Percentiles rank a stretch among this genome's conserved stretches.
These are phyloP conservation scores for Thalassophryne amazonica DNA, from an alignment of 2,797 vertebrate genomes.

Conservation along the genomic window DNA sequence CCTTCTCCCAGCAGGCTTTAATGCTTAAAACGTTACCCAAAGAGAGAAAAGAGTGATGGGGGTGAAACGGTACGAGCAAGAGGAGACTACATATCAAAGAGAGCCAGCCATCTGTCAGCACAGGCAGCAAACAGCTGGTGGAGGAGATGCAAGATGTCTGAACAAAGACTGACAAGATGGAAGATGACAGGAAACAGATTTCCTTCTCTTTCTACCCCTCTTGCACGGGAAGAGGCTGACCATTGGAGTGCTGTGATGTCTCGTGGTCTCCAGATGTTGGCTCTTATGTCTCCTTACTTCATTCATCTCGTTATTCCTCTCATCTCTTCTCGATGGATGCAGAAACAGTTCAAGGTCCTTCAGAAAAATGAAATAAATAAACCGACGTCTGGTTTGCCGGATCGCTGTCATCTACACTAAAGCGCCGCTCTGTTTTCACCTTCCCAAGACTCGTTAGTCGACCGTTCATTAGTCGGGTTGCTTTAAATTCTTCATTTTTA, in stretches of 20 bases:
- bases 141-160: slow-evolving; percentile 90
- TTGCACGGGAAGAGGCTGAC: slow-evolving; percentile 81
- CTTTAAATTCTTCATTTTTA: slow-evolving; percentile 42
- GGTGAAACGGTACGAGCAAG: slow-evolving; percentile 34
- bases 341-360: too few species aligned
- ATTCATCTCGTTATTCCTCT: slow-evolving; percentile 1
- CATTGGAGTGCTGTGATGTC: slow-evolving; percentile 80
- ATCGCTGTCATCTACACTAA: not conserved
- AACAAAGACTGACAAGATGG: slow-evolving; percentile 94
- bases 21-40: slow-evolving; percentile 38
- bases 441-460: not conserved
- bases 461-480: not conserved
- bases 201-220: slow-evolving; percentile 78
- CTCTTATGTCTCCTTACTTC: slow-evolving; percentile 18
- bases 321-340: not conserved
- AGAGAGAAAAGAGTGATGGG: not conserved
- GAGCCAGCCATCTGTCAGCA: slow-evolving; percentile 86
- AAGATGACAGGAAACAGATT: slow-evolving; percentile 98
- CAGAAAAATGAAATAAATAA: too few species aligned
- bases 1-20: not conserved
- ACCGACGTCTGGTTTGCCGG: too few species aligned
- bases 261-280: slow-evolving; percentile 90
- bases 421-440: not conserved
- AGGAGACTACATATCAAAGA: slow-evolving; percentile 75
- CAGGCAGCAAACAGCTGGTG: slow-evolving; percentile 88